Conservation (phyloP, 2,113 vertebrate species). For the Plectropomus leopardus region DNA sequence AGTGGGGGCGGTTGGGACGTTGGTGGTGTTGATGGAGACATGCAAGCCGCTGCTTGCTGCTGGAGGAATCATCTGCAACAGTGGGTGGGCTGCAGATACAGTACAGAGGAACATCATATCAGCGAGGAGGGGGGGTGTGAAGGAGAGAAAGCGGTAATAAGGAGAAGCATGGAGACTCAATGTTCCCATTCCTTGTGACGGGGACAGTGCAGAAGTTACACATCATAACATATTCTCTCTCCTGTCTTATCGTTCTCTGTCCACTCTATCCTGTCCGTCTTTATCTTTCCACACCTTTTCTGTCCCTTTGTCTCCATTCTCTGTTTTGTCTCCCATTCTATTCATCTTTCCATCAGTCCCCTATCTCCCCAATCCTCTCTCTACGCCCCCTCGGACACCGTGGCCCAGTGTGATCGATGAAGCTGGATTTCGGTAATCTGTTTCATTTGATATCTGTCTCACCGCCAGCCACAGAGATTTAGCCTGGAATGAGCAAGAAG, state of each 20-base stretch:
- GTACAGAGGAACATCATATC: slow-evolving; percentile 32
- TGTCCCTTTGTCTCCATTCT: slow-evolving; percentile 14
- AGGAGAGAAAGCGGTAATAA: slow-evolving; percentile 25
- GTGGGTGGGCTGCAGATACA: slow-evolving; percentile 33
- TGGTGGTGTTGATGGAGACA: slow-evolving; percentile 21
- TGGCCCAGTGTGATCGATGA: slow-evolving; percentile 64
- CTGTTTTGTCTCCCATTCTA: slow-evolving; percentile 16
- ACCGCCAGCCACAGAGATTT: slow-evolving; percentile 60
- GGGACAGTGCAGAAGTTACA: background rate
- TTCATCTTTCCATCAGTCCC: slow-evolving; percentile 31
- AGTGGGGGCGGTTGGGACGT: background rate
- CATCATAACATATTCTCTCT: slow-evolving; percentile 23
- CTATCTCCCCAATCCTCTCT: slow-evolving; percentile 26
- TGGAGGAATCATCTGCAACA: slow-evolving; percentile 19
- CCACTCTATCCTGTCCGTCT: background rate
- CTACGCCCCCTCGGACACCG: background rate
- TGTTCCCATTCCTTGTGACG: slow-evolving; percentile 28
- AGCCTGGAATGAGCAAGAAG: slow-evolving; percentile 53
- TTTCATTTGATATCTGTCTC: slow-evolving; percentile 76
- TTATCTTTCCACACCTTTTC: slow-evolving; percentile 31
- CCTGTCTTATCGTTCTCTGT: slow-evolving; percentile 11
- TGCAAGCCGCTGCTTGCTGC: slow-evolving; percentile 6
- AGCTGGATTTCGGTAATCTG: slow-evolving; percentile 70
- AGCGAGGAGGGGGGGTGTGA: slow-evolving; percentile 1
- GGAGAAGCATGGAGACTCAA: slow-evolving; percentile 23